phyloP scores from a whole-genome alignment of 2,113 vertebrate genomes.

The Daubentonia madagascariensis region DNA sequence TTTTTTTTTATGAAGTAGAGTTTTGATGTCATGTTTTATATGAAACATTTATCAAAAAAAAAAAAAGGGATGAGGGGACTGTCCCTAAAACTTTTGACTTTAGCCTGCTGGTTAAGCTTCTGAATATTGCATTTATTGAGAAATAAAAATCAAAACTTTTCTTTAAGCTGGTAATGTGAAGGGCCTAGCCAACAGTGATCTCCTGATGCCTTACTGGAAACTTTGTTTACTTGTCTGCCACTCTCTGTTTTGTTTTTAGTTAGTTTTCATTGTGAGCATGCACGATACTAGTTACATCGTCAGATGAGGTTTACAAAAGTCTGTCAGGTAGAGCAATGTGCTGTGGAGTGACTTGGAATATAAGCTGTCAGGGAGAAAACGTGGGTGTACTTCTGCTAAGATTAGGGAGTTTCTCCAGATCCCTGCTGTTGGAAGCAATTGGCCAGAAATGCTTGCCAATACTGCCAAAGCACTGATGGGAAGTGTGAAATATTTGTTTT shows the following conservation, averaged over 20 bases:
- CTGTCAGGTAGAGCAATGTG: not conserved
- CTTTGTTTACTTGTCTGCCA: constrained; percentile 54
- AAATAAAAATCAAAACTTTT: constrained; percentile 9
- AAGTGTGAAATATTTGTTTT: constrained; percentile 19
- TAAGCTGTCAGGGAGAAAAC: not conserved
- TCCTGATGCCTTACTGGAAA: constrained; percentile 83
- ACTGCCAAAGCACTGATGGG: not conserved
- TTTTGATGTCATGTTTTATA: constrained; percentile 81
- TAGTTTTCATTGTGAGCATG: constrained; percentile 69
- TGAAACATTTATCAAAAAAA: constrained; percentile 82
- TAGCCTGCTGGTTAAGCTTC: constrained; percentile 72
- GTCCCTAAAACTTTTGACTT: constrained; percentile 69
- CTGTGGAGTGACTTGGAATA: not conserved
- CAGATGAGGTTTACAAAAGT: not conserved
- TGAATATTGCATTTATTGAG: constrained; percentile 54
- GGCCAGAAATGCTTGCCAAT: not conserved
- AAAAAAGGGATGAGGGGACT: not conserved
- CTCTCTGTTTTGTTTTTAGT: constrained; percentile 73
- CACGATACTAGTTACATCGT: constrained; percentile 44
- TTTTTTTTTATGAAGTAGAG: constrained; percentile 45
- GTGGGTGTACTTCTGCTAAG: not conserved
- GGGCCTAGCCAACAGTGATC: constrained; percentile 61
- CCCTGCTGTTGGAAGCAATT: not conserved
- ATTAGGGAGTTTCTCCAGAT: not conserved
- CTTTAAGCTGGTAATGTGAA: not conserved